Conservation (phyloP, 1,140 invertebrate species). For the Drosophila lacertosa region DNA sequence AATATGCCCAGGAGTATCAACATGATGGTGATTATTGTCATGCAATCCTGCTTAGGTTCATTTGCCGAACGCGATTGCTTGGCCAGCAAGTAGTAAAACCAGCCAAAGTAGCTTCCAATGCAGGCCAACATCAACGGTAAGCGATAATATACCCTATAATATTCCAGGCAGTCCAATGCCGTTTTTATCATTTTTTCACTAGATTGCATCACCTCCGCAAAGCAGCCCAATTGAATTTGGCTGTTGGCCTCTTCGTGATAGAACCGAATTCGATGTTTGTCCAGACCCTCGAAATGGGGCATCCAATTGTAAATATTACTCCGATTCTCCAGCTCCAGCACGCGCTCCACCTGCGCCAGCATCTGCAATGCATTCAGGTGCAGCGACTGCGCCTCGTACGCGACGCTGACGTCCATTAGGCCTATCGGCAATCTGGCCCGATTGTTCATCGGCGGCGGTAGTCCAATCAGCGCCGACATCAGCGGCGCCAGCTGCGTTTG, state of each 20-base stretch:
- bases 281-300: slow-evolving; percentile 18
- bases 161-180: slow-evolving; percentile 87
- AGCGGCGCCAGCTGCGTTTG: slow-evolving; percentile 96
- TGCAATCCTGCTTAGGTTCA: neutral
- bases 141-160: slow-evolving; percentile 91
- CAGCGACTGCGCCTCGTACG: slow-evolving; percentile 87
- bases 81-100: slow-evolving; percentile 85
- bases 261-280: slow-evolving; percentile 15
- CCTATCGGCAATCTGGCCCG: slow-evolving; percentile 89
- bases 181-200: slow-evolving; percentile 32
- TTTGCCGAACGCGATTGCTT: slow-evolving; percentile 7
- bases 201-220: slow-evolving; percentile 22
- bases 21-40: neutral
- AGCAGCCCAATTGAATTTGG: slow-evolving; percentile 6
- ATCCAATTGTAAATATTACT: slow-evolving; percentile 52
- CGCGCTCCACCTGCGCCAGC: slow-evolving; percentile 87
- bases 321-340: slow-evolving; percentile 27
- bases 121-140: slow-evolving; percentile 86
- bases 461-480: slow-evolving; percentile 93
- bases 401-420: slow-evolving; percentile 85
- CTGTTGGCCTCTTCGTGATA: slow-evolving; percentile 18
- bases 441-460: slow-evolving; percentile 95
- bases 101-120: slow-evolving; percentile 87
- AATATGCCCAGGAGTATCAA: slow-evolving; percentile 18
- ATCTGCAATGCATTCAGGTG: slow-evolving; percentile 91